Evolutionary conservation across 2,797 vertebrate species (phyloP).

Genomic region (Lagocephalus sceleratus): DNA sequence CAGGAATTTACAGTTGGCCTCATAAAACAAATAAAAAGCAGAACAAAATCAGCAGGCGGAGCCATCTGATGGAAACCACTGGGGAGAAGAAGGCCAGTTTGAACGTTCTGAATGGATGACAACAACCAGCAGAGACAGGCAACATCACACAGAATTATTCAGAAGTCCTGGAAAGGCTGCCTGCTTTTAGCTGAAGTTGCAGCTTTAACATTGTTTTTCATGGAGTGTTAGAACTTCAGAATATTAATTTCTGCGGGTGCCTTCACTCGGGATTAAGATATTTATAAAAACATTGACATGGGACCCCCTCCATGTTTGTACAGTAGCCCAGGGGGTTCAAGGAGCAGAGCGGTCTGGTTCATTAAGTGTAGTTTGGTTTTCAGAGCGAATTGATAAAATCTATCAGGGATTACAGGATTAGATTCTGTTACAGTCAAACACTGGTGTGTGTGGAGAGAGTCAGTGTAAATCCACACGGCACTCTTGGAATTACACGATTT

Average conservation of each 20-base stretch:
- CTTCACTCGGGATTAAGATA: too few species aligned
- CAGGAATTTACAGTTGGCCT: conserved; percentile 70
- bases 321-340: too few species aligned
- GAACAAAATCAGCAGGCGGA: conserved; percentile 57
- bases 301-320: too few species aligned
- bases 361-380: conserved; percentile 54
- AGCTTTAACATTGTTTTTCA: too few species aligned
- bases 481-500: conserved; percentile 28
- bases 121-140: conserved; percentile 18
- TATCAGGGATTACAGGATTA: conserved; percentile 66
- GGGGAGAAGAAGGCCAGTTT: conserved; percentile 16
- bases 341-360: too few species aligned
- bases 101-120: conserved; percentile 36
- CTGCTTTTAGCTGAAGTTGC: too few species aligned
- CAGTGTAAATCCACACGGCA: conserved; percentile 37
- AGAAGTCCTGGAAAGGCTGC: background rate
- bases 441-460: conserved; percentile 49
- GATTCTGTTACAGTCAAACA: conserved; percentile 53
- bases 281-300: too few species aligned
- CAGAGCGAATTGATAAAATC: conserved; percentile 66
- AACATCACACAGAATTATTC: conserved; percentile 12
- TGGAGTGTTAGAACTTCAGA: too few species aligned
- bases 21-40: conserved; percentile 68
- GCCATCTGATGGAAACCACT: conserved; percentile 43
- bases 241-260: too few species aligned